These are phyloP conservation scores for Octodon degus DNA, from an alignment of 2,113 vertebrate species.

Conservation along the genomic window DNA sequence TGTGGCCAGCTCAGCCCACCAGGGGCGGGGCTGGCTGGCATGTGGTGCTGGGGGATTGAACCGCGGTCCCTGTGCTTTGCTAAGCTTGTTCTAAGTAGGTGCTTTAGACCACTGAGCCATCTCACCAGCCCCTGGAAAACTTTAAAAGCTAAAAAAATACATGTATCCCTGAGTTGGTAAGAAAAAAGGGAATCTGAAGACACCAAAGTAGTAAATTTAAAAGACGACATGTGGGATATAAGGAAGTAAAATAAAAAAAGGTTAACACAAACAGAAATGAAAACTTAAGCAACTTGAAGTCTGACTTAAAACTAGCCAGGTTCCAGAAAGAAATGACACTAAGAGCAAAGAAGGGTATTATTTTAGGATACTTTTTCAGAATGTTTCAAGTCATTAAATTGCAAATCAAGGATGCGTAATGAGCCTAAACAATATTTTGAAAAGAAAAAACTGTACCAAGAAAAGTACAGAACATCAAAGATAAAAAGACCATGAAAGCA, in stretches of 20 bases:
- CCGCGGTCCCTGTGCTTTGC: no score
- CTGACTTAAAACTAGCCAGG: not conserved
- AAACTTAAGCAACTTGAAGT: not conserved
- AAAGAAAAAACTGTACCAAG: not conserved
- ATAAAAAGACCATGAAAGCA: not conserved
- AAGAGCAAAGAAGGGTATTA: not conserved
- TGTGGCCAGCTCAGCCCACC: no score
- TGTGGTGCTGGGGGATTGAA: no score
- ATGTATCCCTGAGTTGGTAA: not conserved
- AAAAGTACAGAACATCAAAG: not conserved
- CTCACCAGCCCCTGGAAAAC: not conserved
- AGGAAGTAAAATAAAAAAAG: not conserved
- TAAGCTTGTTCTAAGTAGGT: no score
- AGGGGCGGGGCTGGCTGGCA: no score
- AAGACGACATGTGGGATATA: not conserved
- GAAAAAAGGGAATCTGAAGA: slow-evolving; percentile 4
- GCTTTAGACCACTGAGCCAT: no score
- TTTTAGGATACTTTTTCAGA: slow-evolving; percentile 15
- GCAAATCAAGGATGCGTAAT: not conserved
- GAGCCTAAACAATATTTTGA: not conserved
- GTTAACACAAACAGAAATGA: not conserved
- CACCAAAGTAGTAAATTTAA: not conserved
- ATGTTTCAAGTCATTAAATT: not conserved
- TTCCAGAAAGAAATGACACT: not conserved
- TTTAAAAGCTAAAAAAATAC: not conserved